Conservation (phyloP, 1,140 invertebrate species). For the Leptoteleia sp. region DNA sequence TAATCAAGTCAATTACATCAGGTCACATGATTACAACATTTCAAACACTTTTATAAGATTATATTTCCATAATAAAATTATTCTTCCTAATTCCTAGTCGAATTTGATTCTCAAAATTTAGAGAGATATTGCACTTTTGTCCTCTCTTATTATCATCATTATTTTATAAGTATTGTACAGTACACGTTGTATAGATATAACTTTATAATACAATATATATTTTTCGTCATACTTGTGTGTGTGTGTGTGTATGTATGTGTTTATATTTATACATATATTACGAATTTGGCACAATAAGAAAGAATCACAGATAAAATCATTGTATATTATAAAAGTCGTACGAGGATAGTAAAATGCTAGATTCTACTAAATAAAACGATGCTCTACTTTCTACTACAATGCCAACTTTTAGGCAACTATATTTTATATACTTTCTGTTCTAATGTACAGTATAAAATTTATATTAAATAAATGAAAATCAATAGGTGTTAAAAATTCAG, state of each 20-base stretch:
- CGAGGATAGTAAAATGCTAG: slow-evolving; percentile 59
- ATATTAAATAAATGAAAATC: slow-evolving; percentile 35
- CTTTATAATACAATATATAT: slow-evolving; percentile 38
- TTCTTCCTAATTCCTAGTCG: background rate
- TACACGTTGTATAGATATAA: slow-evolving; percentile 47
- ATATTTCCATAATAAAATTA: slow-evolving; percentile 35
- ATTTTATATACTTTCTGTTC: slow-evolving; percentile 45
- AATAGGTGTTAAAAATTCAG: background rate
- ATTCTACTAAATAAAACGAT: slow-evolving; percentile 30
- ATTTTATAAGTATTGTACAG: slow-evolving; percentile 32
- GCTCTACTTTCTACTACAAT: slow-evolving; percentile 25
- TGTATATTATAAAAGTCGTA: slow-evolving; percentile 76
- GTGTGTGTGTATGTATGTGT: too few relatives aligned
- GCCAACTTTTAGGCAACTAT: too few relatives aligned
- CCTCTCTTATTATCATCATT: slow-evolving; percentile 22
- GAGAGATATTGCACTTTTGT: slow-evolving; percentile 19
- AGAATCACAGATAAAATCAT: slow-evolving; percentile 80
- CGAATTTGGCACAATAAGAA: slow-evolving; percentile 69
- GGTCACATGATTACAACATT: slow-evolving; percentile 51
- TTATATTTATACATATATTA: slow-evolving; percentile 34
- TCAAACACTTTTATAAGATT: slow-evolving; percentile 49
- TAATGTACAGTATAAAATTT: slow-evolving; percentile 56
- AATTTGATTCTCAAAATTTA: slow-evolving; percentile 43
- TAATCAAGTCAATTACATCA: slow-evolving; percentile 50
- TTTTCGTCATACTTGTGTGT: too few relatives aligned